These are phyloP conservation scores for Timandra comae DNA, from an alignment of 2,888 invertebrate species.

Conservation along the genomic window DNA sequence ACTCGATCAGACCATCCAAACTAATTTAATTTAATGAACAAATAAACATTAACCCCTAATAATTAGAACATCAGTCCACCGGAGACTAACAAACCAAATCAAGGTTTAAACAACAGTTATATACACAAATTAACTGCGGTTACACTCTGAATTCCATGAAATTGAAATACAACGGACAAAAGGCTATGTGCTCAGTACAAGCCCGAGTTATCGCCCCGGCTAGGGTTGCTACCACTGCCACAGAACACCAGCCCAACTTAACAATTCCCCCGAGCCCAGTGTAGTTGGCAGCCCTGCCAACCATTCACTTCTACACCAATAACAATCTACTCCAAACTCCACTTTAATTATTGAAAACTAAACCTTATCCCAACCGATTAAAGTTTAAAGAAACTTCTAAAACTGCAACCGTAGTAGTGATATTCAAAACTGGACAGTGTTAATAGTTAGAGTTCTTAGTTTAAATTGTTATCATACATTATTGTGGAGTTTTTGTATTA, in stretches of 20 bases:
- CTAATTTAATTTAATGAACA: too few relatives aligned
- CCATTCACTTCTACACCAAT: constrained; percentile 22
- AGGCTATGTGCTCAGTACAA: constrained; percentile 28
- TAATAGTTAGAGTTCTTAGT: constrained; percentile 54
- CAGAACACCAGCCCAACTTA: constrained; percentile 50
- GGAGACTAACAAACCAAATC: too few relatives aligned
- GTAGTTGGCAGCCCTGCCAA: constrained; percentile 54
- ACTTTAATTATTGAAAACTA: constrained; percentile 4
- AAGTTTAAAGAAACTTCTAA: neutral
- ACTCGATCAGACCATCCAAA: too few relatives aligned
- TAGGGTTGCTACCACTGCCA: constrained; percentile 30
- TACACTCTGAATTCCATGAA: too few relatives aligned
- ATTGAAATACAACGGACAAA: constrained; percentile 3
- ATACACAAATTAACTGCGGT: too few relatives aligned
- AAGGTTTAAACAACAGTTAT: too few relatives aligned
- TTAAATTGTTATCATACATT: constrained; percentile 39
- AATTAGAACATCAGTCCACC: too few relatives aligned
- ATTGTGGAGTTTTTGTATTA: constrained; percentile 53
- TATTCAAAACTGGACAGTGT: constrained; percentile 56
- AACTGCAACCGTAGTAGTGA: constrained; percentile 27
- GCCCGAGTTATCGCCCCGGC: constrained; percentile 24
- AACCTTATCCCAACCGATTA: neutral
- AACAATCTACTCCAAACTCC: neutral
- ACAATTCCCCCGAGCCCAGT: constrained; percentile 62
- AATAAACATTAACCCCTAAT: too few relatives aligned